Evolutionary conservation across 2,888 invertebrate species (phyloP).

Genomic region (Metacarcinus magister): DNA sequence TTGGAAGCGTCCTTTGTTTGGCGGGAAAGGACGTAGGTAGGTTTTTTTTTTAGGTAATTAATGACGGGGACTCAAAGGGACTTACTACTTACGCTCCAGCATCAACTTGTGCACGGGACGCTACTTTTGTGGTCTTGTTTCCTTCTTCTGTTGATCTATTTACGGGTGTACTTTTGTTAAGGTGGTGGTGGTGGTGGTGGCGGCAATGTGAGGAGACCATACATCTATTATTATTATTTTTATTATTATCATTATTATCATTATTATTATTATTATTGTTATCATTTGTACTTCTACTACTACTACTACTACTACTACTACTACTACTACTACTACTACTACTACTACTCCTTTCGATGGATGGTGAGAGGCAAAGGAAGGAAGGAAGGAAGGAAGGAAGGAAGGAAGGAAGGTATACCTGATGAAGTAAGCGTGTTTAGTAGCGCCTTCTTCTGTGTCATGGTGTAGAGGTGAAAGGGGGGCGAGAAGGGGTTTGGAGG

Average conservation of each 20-base stretch:
- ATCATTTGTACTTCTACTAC: not conserved
- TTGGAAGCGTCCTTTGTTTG: not conserved
- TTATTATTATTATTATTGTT: not conserved
- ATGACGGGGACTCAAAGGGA: not conserved
- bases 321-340: not conserved
- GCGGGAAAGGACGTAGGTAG: not conserved
- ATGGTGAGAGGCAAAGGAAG: not conserved
- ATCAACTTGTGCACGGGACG: not conserved
- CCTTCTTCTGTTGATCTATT: not conserved
- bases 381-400: not conserved
- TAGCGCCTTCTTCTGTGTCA: no score
- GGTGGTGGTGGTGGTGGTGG: not conserved
- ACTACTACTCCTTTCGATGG: not conserved
- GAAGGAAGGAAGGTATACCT: not conserved
- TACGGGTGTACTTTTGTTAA: not conserved
- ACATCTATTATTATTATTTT: not conserved
- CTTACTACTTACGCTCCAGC: not conserved
- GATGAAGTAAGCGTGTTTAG: not conserved
- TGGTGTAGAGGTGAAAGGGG: no score
- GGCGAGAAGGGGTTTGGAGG: not conserved
- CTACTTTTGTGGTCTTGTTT: not conserved
- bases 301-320: slow-evolving; percentile 31
- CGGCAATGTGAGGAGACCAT: not conserved
- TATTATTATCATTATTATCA: not conserved
- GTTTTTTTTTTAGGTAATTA: not conserved